A percentile compares a stretch with the other conserved stretches of the same genome.
Conservation (phyloP, 2,113 vertebrate species). For the Chaenogobius annularis region DNA sequence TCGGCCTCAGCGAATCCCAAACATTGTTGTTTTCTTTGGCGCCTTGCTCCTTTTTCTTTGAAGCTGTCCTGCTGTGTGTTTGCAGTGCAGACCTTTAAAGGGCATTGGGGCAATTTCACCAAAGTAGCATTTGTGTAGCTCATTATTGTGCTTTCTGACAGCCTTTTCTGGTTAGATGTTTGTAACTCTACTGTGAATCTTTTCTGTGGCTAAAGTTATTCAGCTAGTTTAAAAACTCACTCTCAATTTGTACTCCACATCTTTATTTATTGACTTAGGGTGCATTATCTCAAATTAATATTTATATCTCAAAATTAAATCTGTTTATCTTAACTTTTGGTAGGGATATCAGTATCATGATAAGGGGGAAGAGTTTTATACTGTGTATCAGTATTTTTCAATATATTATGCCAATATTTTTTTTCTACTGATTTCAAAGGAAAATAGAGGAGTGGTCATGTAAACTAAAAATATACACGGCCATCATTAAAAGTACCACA, state of each 20-base stretch:
- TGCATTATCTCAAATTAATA: too few relatives aligned
- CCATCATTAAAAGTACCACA: too few relatives aligned
- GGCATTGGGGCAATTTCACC: slow-evolving; percentile 22
- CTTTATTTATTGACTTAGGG: too few relatives aligned
- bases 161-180: background rate
- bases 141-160: slow-evolving; percentile 23
- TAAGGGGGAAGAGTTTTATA: too few relatives aligned
- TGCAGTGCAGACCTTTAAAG: slow-evolving; percentile 12
- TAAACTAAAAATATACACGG: too few relatives aligned
- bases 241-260: background rate
- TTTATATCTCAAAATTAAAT: too few relatives aligned
- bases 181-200: background rate
- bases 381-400: too few relatives aligned
- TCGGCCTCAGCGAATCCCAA: slow-evolving; percentile 22
- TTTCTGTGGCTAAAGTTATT: background rate
- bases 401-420: too few relatives aligned
- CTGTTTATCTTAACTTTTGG: too few relatives aligned
- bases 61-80: slow-evolving; percentile 23
- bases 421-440: too few relatives aligned
- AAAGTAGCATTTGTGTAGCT: slow-evolving; percentile 20
- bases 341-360: too few relatives aligned
- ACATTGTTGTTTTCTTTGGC: slow-evolving; percentile 4
- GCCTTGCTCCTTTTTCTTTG: slow-evolving; percentile 28
- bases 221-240: background rate
- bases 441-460: too few relatives aligned